These are phyloP conservation scores for Leucoptera coffeella DNA, from an alignment of 2,888 invertebrate genomes.

Conservation along the genomic window DNA sequence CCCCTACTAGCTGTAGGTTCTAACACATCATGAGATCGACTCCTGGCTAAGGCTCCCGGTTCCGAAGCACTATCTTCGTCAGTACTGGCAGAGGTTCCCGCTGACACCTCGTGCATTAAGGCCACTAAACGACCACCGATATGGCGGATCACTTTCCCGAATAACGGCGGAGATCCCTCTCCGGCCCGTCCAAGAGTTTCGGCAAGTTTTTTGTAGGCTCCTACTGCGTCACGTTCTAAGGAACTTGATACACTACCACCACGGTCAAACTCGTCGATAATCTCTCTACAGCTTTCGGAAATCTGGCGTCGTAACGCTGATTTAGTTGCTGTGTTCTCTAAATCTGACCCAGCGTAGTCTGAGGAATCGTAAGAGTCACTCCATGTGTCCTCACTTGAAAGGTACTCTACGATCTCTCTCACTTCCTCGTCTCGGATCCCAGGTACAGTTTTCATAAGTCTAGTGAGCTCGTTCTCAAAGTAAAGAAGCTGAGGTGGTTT, in stretches of 20 bases:
- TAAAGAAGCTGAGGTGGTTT: slow-evolving; percentile 84
- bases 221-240: slow-evolving; percentile 69
- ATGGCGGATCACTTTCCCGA: slow-evolving; percentile 89
- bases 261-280: slow-evolving; percentile 82
- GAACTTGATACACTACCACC: slow-evolving; percentile 55
- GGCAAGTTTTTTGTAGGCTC: slow-evolving; percentile 82
- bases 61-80: slow-evolving; percentile 71
- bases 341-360: slow-evolving; percentile 84
- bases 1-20: slow-evolving; percentile 53
- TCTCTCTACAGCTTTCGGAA: slow-evolving; percentile 82
- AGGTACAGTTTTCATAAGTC: slow-evolving; percentile 89
- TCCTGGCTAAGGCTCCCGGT: slow-evolving; percentile 63
- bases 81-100: slow-evolving; percentile 67
- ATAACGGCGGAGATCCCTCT: slow-evolving; percentile 71
- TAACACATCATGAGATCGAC: slow-evolving; percentile 76
- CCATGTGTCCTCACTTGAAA: slow-evolving; percentile 90
- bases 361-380: slow-evolving; percentile 91
- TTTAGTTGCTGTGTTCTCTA: slow-evolving; percentile 65
- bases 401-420: slow-evolving; percentile 84
- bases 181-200: slow-evolving; percentile 75
- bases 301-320: slow-evolving; percentile 76
- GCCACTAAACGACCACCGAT: slow-evolving; percentile 83
- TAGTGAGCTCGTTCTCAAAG: slow-evolving; percentile 83
- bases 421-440: slow-evolving; percentile 88
- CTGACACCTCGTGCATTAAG: slow-evolving; percentile 87